Conservation (phyloP, 2,888 invertebrate species). For the Blera fallax region DNA sequence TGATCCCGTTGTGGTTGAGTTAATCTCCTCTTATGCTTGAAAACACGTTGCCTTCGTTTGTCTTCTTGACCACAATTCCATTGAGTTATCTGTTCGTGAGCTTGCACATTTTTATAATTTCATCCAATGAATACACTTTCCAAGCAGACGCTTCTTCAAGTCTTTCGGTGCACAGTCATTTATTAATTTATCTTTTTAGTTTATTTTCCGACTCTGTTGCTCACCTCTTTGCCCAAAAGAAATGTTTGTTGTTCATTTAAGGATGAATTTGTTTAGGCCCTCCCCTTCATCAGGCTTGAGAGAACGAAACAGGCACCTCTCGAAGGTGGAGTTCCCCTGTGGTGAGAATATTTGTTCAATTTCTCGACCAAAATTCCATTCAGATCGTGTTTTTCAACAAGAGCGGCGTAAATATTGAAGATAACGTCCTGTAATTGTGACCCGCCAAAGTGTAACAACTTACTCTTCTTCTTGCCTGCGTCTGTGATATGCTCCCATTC, state of each 20-base stretch:
- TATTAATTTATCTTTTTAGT: not conserved
- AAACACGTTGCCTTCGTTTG: not conserved
- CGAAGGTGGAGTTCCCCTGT: not conserved
- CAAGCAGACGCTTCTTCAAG: not conserved
- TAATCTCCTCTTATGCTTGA: not conserved
- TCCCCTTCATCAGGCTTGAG: not conserved
- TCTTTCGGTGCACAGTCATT: too few species aligned
- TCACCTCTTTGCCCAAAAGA: not conserved
- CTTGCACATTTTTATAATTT: conserved; percentile 10
- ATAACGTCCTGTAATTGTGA: not conserved
- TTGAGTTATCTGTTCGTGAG: conserved; percentile 1
- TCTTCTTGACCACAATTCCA: not conserved
- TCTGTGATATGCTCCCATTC: too few species aligned
- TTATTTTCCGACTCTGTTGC: not conserved
- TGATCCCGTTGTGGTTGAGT: not conserved
- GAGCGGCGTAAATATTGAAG: not conserved
- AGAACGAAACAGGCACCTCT: not conserved
- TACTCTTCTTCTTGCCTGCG: too few species aligned
- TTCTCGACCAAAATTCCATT: too few species aligned
- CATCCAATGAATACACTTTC: not conserved
- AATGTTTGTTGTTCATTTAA: not conserved
- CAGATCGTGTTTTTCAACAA: too few species aligned
- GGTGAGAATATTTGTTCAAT: too few species aligned
- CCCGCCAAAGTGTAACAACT: not conserved
- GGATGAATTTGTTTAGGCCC: not conserved